These are phyloP conservation scores for Euclidia mi DNA, from an alignment of 2,888 invertebrate genomes.

Conservation along the genomic window DNA sequence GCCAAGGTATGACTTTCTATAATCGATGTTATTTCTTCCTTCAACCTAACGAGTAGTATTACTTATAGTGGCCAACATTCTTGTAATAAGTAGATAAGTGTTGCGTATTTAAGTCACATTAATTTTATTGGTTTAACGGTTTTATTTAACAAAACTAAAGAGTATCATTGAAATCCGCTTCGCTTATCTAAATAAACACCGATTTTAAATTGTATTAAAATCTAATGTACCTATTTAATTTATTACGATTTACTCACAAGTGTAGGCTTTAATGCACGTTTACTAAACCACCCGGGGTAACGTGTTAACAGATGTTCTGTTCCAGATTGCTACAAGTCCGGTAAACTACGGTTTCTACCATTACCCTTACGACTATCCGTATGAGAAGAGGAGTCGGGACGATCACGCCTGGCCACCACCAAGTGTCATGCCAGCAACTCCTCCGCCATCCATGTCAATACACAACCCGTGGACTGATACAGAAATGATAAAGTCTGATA, in stretches of 20 bases:
- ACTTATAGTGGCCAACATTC: too few relatives aligned
- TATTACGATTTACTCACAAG: constrained; percentile 39
- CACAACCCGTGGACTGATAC: constrained; percentile 65
- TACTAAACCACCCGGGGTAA: constrained; percentile 75
- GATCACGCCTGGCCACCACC: constrained; percentile 76
- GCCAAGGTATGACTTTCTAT: constrained; percentile 79
- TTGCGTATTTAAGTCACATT: too few relatives aligned
- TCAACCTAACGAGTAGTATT: constrained; percentile 9
- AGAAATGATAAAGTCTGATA: constrained; percentile 70
- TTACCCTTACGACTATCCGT: constrained; percentile 83
- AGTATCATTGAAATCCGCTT: too few relatives aligned
- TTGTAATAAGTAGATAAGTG: too few relatives aligned
- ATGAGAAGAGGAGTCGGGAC: constrained; percentile 79
- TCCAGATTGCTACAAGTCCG: constrained; percentile 92
- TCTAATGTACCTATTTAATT: neutral
- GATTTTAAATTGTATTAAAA: too few relatives aligned
- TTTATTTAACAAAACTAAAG: too few relatives aligned
- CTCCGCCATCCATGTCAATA: constrained; percentile 65
- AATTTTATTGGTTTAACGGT: too few relatives aligned
- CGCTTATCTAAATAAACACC: too few relatives aligned
- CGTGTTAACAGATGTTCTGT: constrained; percentile 87
- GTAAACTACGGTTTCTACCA: constrained; percentile 94
- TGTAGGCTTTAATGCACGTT: constrained; percentile 73
- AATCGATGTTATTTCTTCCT: constrained; percentile 56
- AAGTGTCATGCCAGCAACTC: constrained; percentile 73